These are phyloP conservation scores for Coenonympha arcania DNA, from an alignment of 2,888 invertebrate species.

Conservation along the genomic window DNA sequence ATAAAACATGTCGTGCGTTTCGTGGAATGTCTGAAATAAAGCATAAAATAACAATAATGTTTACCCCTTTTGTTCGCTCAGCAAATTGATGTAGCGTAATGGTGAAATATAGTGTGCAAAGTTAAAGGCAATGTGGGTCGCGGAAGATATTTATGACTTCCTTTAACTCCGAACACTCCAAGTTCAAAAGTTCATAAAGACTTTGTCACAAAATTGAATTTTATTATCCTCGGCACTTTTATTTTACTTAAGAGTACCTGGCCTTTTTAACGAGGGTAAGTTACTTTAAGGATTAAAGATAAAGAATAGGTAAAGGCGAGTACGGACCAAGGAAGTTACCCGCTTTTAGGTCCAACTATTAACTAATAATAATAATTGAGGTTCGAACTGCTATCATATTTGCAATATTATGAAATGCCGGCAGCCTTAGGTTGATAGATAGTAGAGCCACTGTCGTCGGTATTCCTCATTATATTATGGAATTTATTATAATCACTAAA, in stretches of 20 bases:
- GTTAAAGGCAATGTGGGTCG: conserved; percentile 20
- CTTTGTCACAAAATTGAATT: conserved; percentile 4
- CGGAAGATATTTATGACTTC: conserved; percentile 24
- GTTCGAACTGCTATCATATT: too few species aligned
- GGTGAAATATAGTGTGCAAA: conserved; percentile 12
- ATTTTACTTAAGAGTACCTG: not conserved
- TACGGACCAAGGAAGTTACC: too few species aligned
- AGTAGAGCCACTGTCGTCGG: too few species aligned
- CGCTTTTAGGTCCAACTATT: too few species aligned
- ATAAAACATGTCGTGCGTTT: not conserved
- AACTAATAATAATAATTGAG: too few species aligned
- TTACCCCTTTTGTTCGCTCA: conserved; percentile 9
- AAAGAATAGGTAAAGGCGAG: too few species aligned
- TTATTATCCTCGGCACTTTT: not conserved
- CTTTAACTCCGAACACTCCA: conserved; percentile 6
- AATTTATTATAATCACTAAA: too few species aligned
- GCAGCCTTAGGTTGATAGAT: too few species aligned
- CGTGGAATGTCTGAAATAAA: not conserved
- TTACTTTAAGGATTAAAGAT: too few species aligned
- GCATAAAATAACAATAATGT: conserved; percentile 4
- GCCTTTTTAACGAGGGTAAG: not conserved
- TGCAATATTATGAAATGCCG: too few species aligned
- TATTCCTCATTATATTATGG: too few species aligned
- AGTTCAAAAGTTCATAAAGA: not conserved
- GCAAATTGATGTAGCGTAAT: conserved; percentile 14